These are phyloP conservation scores for Drosophila demipolita DNA, from an alignment of 2,888 invertebrate species.

Conservation along the genomic window DNA sequence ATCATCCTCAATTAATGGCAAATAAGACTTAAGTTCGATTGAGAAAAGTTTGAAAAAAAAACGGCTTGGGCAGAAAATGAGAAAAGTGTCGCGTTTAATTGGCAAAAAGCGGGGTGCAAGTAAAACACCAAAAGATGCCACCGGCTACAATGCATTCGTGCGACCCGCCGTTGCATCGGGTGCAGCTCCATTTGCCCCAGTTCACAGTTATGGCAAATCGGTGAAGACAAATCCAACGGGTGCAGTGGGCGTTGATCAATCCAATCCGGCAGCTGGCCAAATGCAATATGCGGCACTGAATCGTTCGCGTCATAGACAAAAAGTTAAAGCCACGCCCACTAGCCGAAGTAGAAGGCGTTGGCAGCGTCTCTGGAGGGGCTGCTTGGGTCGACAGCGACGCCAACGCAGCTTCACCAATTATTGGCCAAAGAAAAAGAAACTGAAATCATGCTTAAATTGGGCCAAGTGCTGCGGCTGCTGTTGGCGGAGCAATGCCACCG, in stretches of 20 bases:
- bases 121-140: slow-evolving; percentile 63
- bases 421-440: slow-evolving; percentile 47
- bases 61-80: slow-evolving; percentile 59
- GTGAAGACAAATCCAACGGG: slow-evolving; percentile 40
- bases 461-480: slow-evolving; percentile 46
- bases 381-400: slow-evolving; percentile 35
- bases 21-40: slow-evolving; percentile 47
- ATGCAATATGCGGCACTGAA: slow-evolving; percentile 82
- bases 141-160: slow-evolving; percentile 61
- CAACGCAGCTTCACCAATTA: slow-evolving; percentile 50
- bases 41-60: slow-evolving; percentile 39
- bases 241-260: slow-evolving; percentile 5
- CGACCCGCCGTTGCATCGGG: slow-evolving; percentile 24
- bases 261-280: slow-evolving; percentile 53
- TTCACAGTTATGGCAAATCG: slow-evolving; percentile 74
- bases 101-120: slow-evolving; percentile 63
- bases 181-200: slow-evolving; percentile 49
- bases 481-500: slow-evolving; percentile 43
- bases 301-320: slow-evolving; percentile 66
- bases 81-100: slow-evolving; percentile 78
- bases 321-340: slow-evolving; percentile 22
- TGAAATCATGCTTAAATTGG: slow-evolving; percentile 28
- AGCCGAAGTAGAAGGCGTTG: slow-evolving; percentile 30
- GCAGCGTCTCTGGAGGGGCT: slow-evolving; percentile 35
- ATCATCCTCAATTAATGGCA: slow-evolving; percentile 56